These are phyloP conservation scores for Pseudeuparius sepicola DNA, from an alignment of 2,888 invertebrate species.

Conservation along the genomic window DNA sequence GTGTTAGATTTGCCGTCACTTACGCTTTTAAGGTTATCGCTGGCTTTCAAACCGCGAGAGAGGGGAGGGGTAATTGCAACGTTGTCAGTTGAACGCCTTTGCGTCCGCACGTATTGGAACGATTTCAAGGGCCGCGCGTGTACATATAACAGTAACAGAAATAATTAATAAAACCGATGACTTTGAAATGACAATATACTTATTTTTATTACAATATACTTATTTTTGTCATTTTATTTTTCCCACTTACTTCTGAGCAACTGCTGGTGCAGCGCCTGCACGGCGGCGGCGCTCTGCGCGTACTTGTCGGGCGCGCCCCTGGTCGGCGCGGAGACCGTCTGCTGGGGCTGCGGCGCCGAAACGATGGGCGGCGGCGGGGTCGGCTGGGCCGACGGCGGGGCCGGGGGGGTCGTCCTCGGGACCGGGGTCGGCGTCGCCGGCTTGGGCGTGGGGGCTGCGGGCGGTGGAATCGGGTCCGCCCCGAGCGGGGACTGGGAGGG, in stretches of 20 bases:
- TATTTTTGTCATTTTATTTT: no score
- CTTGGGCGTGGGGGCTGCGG: slow-evolving; percentile 31
- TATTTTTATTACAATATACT: no score
- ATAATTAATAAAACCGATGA: no score
- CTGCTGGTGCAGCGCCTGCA: slow-evolving; percentile 79
- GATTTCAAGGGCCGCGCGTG: no score
- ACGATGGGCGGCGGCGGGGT: slow-evolving; percentile 38
- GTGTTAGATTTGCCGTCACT: no score
- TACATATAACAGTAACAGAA: no score
- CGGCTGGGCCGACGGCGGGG: slow-evolving; percentile 43
- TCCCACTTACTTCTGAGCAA: slow-evolving; percentile 63
- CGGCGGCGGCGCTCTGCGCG: slow-evolving; percentile 52
- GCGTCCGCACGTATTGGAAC: no score
- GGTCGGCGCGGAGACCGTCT: slow-evolving; percentile 29
- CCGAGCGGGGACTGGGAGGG: slow-evolving; percentile 47
- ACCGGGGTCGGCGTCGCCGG: slow-evolving; percentile 46
- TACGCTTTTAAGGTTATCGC: no score
- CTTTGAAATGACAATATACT: no score
- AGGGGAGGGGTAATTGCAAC: no score
- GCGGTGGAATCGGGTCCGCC: slow-evolving; percentile 41
- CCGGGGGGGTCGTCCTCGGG: slow-evolving; percentile 39
- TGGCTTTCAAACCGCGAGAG: no score
- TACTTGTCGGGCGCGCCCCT: slow-evolving; percentile 41
- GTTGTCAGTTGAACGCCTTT: no score
- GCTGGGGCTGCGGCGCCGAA: slow-evolving; percentile 28